A percentile compares a stretch with the other conserved stretches of the same genome.
phyloP scores from a whole-genome alignment of 2,888 invertebrate species.

The Andricus curvator region DNA sequence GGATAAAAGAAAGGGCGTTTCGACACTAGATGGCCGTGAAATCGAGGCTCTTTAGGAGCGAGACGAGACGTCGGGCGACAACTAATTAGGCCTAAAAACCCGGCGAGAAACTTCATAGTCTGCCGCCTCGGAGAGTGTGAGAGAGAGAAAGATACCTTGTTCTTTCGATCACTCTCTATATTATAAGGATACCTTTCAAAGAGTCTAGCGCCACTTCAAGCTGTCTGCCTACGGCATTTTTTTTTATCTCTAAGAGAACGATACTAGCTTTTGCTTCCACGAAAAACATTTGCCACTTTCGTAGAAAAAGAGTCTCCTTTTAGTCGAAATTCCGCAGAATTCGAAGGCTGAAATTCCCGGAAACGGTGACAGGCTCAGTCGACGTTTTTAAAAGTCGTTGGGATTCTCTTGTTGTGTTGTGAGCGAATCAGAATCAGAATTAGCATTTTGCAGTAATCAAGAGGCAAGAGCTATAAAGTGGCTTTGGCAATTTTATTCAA shows the following conservation, averaged over 20 bases:
- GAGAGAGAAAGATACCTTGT: conserved; percentile 37
- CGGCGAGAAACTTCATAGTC: conserved; percentile 65
- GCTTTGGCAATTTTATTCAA: conserved; percentile 19
- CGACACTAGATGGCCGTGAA: conserved; percentile 60
- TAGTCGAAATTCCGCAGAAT: conserved; percentile 25
- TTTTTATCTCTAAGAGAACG: conserved; percentile 18
- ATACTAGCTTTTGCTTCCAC: conserved; percentile 27
- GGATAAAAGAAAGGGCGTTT: conserved; percentile 54
- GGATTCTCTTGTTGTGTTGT: conserved; percentile 31
- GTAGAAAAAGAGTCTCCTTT: conserved; percentile 32
- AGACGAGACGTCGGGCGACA: conserved; percentile 74
- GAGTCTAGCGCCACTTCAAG: conserved; percentile 58
- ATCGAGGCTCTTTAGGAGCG: conserved; percentile 62
- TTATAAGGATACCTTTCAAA: conserved; percentile 48
- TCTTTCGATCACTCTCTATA: conserved; percentile 44
- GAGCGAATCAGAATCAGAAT: conserved; percentile 5
- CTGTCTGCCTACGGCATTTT: conserved; percentile 40
- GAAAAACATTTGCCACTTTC: conserved; percentile 30
- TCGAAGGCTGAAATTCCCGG: conserved; percentile 40
- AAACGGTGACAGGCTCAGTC: conserved; percentile 19
- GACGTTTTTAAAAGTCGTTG: conserved; percentile 16
- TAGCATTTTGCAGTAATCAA: conserved; percentile 32
- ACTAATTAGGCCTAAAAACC: conserved; percentile 78
- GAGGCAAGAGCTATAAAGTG: conserved; percentile 11
- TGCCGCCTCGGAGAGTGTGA: conserved; percentile 57